Conservation (phyloP, 2,888 invertebrate genomes). For the Agrotis puta region DNA sequence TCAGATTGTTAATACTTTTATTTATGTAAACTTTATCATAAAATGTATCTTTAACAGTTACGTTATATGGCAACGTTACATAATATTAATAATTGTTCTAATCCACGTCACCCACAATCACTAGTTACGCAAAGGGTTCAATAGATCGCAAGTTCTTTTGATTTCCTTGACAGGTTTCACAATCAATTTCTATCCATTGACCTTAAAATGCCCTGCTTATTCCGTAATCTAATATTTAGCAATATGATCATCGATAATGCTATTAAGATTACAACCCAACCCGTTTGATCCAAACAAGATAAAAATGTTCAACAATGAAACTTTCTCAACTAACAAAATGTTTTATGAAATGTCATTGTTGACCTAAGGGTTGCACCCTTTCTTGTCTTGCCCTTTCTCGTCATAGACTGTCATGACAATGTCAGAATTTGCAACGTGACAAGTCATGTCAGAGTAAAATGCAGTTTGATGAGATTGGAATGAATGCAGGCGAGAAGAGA, state of each 20-base stretch:
- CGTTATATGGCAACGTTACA: neutral
- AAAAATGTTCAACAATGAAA: slow-evolving; percentile 63
- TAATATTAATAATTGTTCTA: slow-evolving; percentile 6
- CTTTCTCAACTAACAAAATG: slow-evolving; percentile 70
- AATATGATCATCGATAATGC: slow-evolving; percentile 74
- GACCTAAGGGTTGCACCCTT: slow-evolving; percentile 75
- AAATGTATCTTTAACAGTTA: neutral
- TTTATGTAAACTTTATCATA: neutral
- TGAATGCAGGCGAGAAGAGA: slow-evolving; percentile 58
- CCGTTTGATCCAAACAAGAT: slow-evolving; percentile 73
- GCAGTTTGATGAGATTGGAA: slow-evolving; percentile 77
- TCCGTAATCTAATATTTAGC: slow-evolving; percentile 63
- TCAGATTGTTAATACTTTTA: neutral
- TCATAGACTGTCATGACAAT: slow-evolving; percentile 72
- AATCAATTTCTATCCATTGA: slow-evolving; percentile 50
- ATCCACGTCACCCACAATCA: slow-evolving; percentile 22
- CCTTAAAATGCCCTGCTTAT: slow-evolving; percentile 58
- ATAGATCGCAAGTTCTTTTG: slow-evolving; percentile 33
- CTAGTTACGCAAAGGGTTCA: slow-evolving; percentile 41
- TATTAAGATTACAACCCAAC: slow-evolving; percentile 69
- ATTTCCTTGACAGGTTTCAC: slow-evolving; percentile 50
- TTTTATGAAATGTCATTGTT: slow-evolving; percentile 74
- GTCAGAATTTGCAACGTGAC: slow-evolving; percentile 76
- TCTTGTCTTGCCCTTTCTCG: slow-evolving; percentile 70
- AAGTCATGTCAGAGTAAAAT: slow-evolving; percentile 78